Base-by-base conservation (phyloP, 2,113 vertebrate genomes). In the Cynoglossus semilaevis region DNA sequence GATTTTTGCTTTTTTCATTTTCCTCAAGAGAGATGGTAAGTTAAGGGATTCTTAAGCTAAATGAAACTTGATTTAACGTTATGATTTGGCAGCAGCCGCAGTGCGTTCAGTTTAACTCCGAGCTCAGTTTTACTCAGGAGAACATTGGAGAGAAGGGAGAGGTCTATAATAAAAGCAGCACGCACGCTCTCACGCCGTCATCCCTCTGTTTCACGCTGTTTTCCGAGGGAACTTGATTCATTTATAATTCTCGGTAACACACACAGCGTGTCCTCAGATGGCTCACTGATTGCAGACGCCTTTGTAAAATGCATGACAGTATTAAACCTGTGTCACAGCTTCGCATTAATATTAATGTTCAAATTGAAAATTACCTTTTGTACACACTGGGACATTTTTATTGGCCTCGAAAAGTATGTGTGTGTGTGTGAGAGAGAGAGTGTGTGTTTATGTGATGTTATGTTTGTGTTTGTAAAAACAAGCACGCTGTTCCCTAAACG, bases 61-160 rank as follows among this genome's bases (percentile, higher is more conserved):
- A 3, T 2, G 41, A 58, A 55, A 36, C 16, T 43, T 47, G 55
- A 59, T 43, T 72, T 76, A 60, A 59, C 49, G 59, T 52, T 11
- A 54, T 49, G 58, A 11, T 19, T 52, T 19, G 7, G 49, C 40
- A 43, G 9, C 47, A 11, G 54, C 55, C 14, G 37, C 55, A 58
- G 64, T 45, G 40, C 9, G 11, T 51, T 46, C 51, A 29, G 34
- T 52, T 61, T 66, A 52, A 54, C 59, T 76, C 42, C 72, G 42
- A 37, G 40, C 22, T 50, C 15, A 15, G 29, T 63, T 74, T 58
- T 53, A 61, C 65, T 54, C 50, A 1, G 55, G 70, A 70, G 55
- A 61, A 70, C 15, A 51, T 70, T 53, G 71, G 15, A 41, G 35
- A 45, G 41, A 53, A 71, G 15, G 63, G 70, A 79, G 65, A 85